Evolutionary conservation across 64 coral and sea anemone species (phyloP).

Genomic region (Acropora yongei): DNA sequence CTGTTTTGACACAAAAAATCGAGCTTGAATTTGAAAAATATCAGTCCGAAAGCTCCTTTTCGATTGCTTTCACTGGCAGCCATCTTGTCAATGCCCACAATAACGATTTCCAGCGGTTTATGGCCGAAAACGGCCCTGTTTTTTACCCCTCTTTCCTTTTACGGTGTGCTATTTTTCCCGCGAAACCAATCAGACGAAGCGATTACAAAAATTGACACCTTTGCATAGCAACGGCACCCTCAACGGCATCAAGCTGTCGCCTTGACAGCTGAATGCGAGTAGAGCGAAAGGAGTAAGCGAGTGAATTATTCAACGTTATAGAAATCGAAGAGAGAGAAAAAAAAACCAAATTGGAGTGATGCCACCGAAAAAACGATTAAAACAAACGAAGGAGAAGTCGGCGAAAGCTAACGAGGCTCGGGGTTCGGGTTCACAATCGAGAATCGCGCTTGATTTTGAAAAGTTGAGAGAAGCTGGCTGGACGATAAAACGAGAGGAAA

Average conservation of each 20-base stretch:
- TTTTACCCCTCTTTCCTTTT: background rate
- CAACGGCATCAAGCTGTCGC: background rate
- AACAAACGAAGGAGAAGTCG: too few species aligned
- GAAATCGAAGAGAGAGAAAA: background rate
- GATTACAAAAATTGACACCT: background rate
- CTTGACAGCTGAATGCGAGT: background rate
- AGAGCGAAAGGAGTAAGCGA: background rate
- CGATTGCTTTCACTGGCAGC: background rate
- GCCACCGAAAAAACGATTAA: too few species aligned
- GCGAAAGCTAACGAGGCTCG: too few species aligned
- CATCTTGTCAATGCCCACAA: background rate
- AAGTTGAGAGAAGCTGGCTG: background rate
- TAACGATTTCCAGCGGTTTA: background rate
- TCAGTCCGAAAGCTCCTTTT: too few species aligned
- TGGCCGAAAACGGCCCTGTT: background rate
- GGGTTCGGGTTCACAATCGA: too few species aligned
- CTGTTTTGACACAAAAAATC: too few species aligned
- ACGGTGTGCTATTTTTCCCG: background rate
- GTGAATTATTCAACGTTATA: background rate
- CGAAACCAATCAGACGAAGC: background rate
- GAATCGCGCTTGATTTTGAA: background rate
- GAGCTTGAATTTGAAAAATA: too few species aligned
- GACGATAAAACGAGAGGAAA: too few species aligned
- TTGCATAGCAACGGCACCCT: constrained; percentile 16
- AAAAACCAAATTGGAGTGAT: background rate